Conservation (phyloP, 2,797 vertebrate genomes). For the Novumbra hubbsi region DNA sequence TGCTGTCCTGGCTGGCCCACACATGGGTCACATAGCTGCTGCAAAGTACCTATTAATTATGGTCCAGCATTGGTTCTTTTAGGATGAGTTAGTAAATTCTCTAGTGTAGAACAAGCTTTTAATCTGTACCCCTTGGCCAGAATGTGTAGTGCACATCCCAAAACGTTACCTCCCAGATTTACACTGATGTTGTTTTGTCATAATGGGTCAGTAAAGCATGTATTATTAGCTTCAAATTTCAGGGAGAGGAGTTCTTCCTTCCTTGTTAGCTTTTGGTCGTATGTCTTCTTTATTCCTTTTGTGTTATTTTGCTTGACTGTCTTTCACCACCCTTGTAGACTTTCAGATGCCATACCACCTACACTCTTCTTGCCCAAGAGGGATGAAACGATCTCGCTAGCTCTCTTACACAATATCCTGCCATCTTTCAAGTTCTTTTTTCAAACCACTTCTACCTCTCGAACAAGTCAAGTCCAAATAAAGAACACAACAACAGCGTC, state of each 20-base stretch:
- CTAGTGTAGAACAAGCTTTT: slow-evolving; percentile 20
- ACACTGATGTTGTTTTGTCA: slow-evolving; percentile 64
- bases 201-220: slow-evolving; percentile 64
- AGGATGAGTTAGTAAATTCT: slow-evolving; percentile 34
- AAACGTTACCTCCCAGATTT: slow-evolving; percentile 68
- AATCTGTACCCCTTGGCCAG: slow-evolving; percentile 8
- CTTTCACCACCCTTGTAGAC: neutral
- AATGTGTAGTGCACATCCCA: slow-evolving; percentile 18
- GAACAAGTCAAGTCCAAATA: slow-evolving; percentile 5
- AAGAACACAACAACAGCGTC: slow-evolving; percentile 19
- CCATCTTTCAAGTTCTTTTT: neutral
- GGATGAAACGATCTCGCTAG: neutral
- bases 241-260: slow-evolving; percentile 48
- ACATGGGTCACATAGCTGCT: slow-evolving; percentile 38
- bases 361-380: neutral
- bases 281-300: neutral
- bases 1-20: slow-evolving; percentile 26
- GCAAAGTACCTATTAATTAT: slow-evolving; percentile 58
- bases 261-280: slow-evolving; percentile 49
- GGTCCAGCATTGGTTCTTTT: slow-evolving; percentile 40
- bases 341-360: neutral
- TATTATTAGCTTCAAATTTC: slow-evolving; percentile 68
- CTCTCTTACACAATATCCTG: neutral
- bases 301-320: neutral
- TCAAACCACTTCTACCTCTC: neutral